Conservation (phyloP, 2,888 invertebrate genomes). For the Patella depressa region DNA sequence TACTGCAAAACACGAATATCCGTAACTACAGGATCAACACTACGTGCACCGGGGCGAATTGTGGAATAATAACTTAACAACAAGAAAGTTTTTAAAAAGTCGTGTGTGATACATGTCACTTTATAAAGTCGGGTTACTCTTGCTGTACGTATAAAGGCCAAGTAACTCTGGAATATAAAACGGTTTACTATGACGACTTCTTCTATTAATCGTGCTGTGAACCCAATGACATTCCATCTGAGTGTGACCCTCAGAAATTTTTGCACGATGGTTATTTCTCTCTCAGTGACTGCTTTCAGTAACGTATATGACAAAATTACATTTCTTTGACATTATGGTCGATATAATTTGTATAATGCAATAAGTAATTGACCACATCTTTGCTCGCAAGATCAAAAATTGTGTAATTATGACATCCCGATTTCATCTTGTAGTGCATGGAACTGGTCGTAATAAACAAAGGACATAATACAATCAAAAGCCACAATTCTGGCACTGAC, state of each 20-base stretch:
- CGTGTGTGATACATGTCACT: neutral
- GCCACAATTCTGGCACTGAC: no score
- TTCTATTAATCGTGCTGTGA: slow-evolving; percentile 4
- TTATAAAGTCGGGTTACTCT: slow-evolving; percentile 17
- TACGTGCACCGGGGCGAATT: neutral
- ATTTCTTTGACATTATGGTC: slow-evolving; percentile 15
- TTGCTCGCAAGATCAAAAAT: slow-evolving; percentile 15
- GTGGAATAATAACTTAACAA: neutral
- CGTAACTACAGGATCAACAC: no score
- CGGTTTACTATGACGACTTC: no score
- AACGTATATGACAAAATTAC: neutral
- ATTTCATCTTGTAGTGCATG: slow-evolving; percentile 20
- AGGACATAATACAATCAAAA: no score
- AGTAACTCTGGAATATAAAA: slow-evolving; percentile 10
- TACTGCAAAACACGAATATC: no score
- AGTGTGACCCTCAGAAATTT: neutral
- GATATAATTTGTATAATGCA: neutral
- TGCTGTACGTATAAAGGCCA: slow-evolving; percentile 20
- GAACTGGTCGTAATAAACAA: slow-evolving; percentile 4
- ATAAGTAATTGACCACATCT: slow-evolving; percentile 14
- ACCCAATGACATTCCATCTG: slow-evolving; percentile 23
- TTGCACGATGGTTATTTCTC: no score
- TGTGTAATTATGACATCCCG: slow-evolving; percentile 25
- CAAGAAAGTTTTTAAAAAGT: neutral
- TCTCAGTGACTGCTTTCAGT: no score